Conservation (phyloP, 2,888 invertebrate species). For the Drosophila multiciliata region DNA sequence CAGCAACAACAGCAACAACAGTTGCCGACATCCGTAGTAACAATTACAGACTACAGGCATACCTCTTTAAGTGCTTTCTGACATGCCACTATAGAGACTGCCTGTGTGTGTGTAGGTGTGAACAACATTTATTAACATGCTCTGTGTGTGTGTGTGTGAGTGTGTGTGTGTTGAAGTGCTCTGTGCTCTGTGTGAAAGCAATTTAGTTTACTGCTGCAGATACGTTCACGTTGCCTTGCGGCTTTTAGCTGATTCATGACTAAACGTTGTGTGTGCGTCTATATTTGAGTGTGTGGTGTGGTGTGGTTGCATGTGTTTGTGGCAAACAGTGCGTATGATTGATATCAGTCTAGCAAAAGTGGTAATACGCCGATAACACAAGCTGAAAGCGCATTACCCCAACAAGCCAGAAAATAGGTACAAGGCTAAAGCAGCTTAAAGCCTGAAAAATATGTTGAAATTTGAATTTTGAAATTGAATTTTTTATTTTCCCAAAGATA, state of each 20-base stretch:
- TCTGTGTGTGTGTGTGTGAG: conserved; percentile 18
- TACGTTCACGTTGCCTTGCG: conserved; percentile 52
- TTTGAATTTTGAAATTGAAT: neutral
- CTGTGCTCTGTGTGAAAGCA: conserved; percentile 61
- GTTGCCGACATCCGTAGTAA: conserved; percentile 25
- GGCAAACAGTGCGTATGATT: conserved; percentile 76
- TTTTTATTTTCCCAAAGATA: neutral
- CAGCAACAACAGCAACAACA: conserved; percentile 34
- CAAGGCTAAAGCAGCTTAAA: neutral
- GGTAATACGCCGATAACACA: conserved; percentile 43
- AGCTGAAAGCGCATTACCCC: conserved; percentile 23
- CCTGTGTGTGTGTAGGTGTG: conserved; percentile 63
- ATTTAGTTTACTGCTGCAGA: conserved; percentile 70
- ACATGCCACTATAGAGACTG: conserved; percentile 59
- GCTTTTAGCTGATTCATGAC: conserved; percentile 77
- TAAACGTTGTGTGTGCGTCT: conserved; percentile 52
- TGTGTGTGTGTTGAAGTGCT: conserved; percentile 5
- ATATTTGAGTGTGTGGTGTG: conserved; percentile 25
- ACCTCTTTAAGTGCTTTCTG: conserved; percentile 74
- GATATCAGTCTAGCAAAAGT: conserved; percentile 60
- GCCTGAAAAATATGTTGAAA: neutral
- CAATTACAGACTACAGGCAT: conserved; percentile 36
- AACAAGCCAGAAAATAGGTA: neutral
- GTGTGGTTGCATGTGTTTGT: conserved; percentile 32
- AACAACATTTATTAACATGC: conserved; percentile 78